Base-by-base conservation (phyloP, 1,140 invertebrate species). In the Anoplophora glabripennis region DNA sequence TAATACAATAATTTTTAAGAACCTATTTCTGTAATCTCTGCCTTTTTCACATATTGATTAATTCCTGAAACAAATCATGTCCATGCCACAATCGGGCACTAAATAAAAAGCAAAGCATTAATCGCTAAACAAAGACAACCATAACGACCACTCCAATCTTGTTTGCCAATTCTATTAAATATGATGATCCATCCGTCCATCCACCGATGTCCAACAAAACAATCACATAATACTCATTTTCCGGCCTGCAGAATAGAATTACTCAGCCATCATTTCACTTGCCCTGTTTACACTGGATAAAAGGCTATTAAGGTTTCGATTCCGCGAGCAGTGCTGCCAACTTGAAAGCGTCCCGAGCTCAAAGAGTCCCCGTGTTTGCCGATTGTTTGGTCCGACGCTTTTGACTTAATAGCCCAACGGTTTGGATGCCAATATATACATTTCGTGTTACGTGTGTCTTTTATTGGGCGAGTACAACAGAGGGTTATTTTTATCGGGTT, bases 231-330 rank as follows among this genome's bases (percentile, higher is more conserved):
- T 54, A 54, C 49, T 33, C 37, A 54, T 54, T 45, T 54, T 54
- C 52, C 52, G 52, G 38, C 44, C 34, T 28, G 21, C 56, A 38
- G 61, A 62, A 49, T 63, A 55, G 56, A 36, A 58, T 63, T 63
- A 63, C 61, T 55, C 15, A 14, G 52, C 52, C 61, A 34, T 63
- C 56, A 56, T 37, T 61, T 61, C 59, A 61, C 59, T 61, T 63
- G 55, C 47, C 17, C 44, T 63, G 61, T 63, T 63, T 63, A 57
- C 51, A 58, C 53, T 55, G 54, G 52, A 47, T 63, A 63, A 63
- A 63, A 63, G 61, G 61, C 37, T 55, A 53, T 59, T 63, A 59
- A 56, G 52, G 58, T 54, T 53, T 53, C 51, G 56, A 58, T 58
- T 63, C 61, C 55, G 40, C 14, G 40, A 54, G 47, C 60, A 63